Conservation (phyloP, 2,888 invertebrate species). For the Drosophila pullipes region DNA sequence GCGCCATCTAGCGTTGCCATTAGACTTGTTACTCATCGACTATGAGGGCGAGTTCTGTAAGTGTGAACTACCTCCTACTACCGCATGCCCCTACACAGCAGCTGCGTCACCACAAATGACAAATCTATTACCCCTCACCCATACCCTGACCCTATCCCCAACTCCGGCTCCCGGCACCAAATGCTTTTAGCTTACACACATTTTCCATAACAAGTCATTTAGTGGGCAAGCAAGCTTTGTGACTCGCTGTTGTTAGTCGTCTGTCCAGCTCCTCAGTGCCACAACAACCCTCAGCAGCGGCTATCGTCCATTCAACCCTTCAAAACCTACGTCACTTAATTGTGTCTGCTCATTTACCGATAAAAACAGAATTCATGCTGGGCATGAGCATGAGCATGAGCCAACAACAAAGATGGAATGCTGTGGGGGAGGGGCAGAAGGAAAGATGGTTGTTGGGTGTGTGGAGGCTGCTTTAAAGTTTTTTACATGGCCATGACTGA, state of each 20-base stretch:
- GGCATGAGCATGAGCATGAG: slow-evolving; percentile 20
- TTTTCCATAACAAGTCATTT: slow-evolving; percentile 46
- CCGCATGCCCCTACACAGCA: slow-evolving; percentile 4
- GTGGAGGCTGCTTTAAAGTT: slow-evolving; percentile 5
- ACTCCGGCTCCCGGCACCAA: not conserved
- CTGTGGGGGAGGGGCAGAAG: not conserved
- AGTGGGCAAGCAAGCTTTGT: slow-evolving; percentile 25
- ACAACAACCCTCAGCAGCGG: not conserved
- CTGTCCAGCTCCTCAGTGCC: slow-evolving; percentile 13
- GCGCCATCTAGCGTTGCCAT: slow-evolving; percentile 44
- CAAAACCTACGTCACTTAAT: slow-evolving; percentile 59
- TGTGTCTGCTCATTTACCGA: slow-evolving; percentile 72
- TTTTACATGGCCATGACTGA: not conserved
- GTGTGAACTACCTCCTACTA: slow-evolving; percentile 3
- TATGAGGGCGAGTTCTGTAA: slow-evolving; percentile 28
- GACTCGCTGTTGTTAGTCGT: slow-evolving; percentile 63
- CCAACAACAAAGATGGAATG: slow-evolving; percentile 24
- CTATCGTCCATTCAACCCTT: slow-evolving; percentile 34
- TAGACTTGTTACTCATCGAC: slow-evolving; percentile 61
- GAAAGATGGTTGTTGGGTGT: not conserved
- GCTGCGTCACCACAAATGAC: slow-evolving; percentile 63
- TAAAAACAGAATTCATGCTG: slow-evolving; percentile 62
- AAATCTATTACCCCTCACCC: not conserved
- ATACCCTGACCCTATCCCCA: not conserved
- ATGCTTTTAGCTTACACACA: slow-evolving; percentile 35